Evolutionary conservation across 2,113 vertebrate species (phyloP), one percentile per base, ranked within the genome.

Genomic region (Lophotis ruficrista): DNA sequence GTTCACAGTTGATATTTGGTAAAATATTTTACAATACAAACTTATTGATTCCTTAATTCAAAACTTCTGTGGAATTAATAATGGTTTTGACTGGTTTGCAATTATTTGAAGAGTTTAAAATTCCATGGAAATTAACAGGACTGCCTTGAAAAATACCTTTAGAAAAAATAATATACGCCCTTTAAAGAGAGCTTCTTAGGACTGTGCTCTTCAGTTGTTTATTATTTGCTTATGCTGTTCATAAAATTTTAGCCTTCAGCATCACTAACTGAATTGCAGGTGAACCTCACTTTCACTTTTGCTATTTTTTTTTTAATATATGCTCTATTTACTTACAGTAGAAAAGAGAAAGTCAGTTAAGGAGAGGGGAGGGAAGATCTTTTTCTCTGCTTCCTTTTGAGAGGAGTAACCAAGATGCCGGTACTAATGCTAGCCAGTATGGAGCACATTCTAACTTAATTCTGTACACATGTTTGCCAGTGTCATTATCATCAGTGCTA

Each of bases 241-340:
- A 30, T 84, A 38, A 93, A n/a, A 95, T 95, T 97, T 97, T 91
- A 97, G 87, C 90, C 78, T 97, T 97, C 75, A 90, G 86, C 83
- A 81, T 72, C 91, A 50, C 61, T 88, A 80, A 93, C 43, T 79
- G 84, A 95, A 83, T 95, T 83, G 71, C 58, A 97, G 53, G 77
- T 94, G 82, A 95, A 94, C 47, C 60, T 90, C 53, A 50, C 51
- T 84, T 92, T 94, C 70, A 66, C 75, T 95, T 96, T 73, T 81
- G 61, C 72, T 89, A 17, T 72, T 65, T 91, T 70, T 86, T 86
- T 95, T 65, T 76, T 19, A 13, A 10, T 77, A 91, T 83, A 37
- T 68, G 86, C 45, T 92, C 12, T 66, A 60, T 87, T 92, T 97
- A 94, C 35, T 76, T 89, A 51, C 50, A 78, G 69, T 68, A 92